Evolutionary conservation across 2,113 vertebrate species (phyloP), one percentile per base, ranked within the genome.

Genomic region (Butorides virescens): DNA sequence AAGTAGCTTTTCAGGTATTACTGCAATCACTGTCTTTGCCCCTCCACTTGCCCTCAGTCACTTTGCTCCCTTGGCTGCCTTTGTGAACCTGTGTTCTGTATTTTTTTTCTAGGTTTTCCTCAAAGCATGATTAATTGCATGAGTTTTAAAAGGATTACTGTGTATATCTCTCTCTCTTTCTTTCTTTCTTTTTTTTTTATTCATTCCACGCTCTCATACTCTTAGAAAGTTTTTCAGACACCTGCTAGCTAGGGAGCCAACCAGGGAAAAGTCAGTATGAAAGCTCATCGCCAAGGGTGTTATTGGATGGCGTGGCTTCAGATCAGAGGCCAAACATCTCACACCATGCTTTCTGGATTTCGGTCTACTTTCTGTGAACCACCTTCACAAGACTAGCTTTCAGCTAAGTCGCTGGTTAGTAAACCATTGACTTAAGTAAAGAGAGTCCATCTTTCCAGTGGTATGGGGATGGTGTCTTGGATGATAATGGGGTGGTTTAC

Each of bases 161-260:
- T 0, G 0, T 59, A 9, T 42, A 4, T 34, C 2, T 47, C 14
- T 44, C 2, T 36, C 27, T 29, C 17, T 23, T 7, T 46, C 19
- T 46, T 47, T 47, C 21, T 47, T 47, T 47, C 13, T 46, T 2
- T 3, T 32, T 62, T 44, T 30, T 65, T 37, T 15, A 9, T 39
- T 2, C 4, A 42, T 44, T 62, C 19, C 14, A 10, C 3, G 5
- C 21, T 9, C 7, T 66, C 6, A 2, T 44, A 63, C 4, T 47
- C 8, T 66, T 50, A 12, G 19, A 11, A 62, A 49, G 30, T 46
- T 67, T 92, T 66, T 75, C 37, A 66, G 65, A 22, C 17, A 73
- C 12, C 6, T 65, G 29, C 29, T 72, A 37, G n/a, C 56, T 76
- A 23, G 16, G 36, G 39, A 80, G 15, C 62, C 22, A 26, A 0